Conservation (phyloP, 2,888 invertebrate species). For the Drosophila cracens region DNA sequence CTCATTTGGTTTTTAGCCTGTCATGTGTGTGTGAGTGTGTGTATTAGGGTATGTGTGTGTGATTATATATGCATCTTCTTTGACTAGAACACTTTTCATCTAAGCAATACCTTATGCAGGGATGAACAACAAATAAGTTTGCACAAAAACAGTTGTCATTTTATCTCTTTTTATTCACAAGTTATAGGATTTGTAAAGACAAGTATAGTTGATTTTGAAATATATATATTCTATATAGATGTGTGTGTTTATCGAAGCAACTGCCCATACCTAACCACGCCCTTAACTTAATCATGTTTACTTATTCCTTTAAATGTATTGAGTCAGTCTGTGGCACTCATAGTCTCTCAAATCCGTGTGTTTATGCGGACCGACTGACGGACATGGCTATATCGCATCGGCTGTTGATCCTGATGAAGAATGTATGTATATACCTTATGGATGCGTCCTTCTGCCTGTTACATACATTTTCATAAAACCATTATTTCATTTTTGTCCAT, state of each 20-base stretch:
- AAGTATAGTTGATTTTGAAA: background rate
- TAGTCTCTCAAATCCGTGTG: background rate
- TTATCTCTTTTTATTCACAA: background rate
- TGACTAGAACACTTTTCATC: background rate
- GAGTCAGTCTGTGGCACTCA: background rate
- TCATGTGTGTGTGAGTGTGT: background rate
- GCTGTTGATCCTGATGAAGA: background rate
- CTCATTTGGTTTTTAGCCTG: background rate
- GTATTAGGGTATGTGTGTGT: background rate
- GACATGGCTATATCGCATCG: background rate
- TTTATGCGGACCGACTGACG: too few species aligned
- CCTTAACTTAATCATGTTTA: background rate
- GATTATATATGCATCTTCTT: background rate
- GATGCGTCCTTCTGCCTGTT: background rate
- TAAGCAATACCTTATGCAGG: background rate
- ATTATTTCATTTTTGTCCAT: background rate
- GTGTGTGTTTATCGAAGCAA: background rate
- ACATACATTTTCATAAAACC: background rate
- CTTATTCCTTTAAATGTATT: background rate
- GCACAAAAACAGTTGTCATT: background rate
- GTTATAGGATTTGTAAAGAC: background rate
- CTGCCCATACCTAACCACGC: background rate
- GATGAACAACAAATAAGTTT: background rate
- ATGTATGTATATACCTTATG: background rate
- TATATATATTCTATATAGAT: background rate